A percentile compares a stretch with the other conserved stretches of the same genome.
These are phyloP conservation scores for Pygocentrus nattereri DNA, from an alignment of 2,797 vertebrate genomes.

Conservation along the genomic window DNA sequence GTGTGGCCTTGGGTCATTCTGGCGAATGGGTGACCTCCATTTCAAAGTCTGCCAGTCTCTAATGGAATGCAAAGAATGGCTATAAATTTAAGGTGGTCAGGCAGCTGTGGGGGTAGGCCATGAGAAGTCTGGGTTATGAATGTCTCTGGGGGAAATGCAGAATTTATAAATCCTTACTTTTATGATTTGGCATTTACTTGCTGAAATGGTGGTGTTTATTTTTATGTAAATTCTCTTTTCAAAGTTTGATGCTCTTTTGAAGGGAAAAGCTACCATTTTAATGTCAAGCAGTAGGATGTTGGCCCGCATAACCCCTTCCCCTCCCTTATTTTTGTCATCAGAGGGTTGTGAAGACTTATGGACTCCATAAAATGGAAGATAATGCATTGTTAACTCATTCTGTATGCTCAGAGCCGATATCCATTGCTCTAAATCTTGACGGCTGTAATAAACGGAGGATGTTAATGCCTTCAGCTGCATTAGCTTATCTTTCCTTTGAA, in stretches of 20 bases:
- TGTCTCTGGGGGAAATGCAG: not conserved
- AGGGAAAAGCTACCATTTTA: too few relatives aligned
- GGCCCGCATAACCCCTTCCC: not conserved
- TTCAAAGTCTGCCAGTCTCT: not conserved
- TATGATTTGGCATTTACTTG: too few relatives aligned
- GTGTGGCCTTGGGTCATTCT: not conserved
- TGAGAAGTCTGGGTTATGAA: not conserved
- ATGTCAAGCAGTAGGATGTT: not conserved
- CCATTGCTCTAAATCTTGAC: conserved; percentile 43
- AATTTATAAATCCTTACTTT: not conserved
- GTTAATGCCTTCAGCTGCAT: conserved; percentile 43
- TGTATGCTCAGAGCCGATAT: conserved; percentile 53
- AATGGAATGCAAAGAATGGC: not conserved
- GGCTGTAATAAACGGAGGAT: conserved; percentile 51
- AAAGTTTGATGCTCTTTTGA: not conserved
- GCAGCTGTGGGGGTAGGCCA: not conserved
- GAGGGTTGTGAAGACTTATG: conserved; percentile 42
- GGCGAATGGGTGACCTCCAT: not conserved
- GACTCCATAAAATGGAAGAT: conserved; percentile 52
- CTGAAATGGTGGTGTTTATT: not conserved
- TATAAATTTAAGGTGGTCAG: not conserved
- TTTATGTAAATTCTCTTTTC: not conserved
- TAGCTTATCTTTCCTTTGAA: conserved; percentile 7
- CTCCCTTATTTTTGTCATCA: not conserved
- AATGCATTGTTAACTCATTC: conserved; percentile 58